Evolutionary conservation across 2,113 vertebrate species (phyloP).

Genomic region (Aphyosemion australe): DNA sequence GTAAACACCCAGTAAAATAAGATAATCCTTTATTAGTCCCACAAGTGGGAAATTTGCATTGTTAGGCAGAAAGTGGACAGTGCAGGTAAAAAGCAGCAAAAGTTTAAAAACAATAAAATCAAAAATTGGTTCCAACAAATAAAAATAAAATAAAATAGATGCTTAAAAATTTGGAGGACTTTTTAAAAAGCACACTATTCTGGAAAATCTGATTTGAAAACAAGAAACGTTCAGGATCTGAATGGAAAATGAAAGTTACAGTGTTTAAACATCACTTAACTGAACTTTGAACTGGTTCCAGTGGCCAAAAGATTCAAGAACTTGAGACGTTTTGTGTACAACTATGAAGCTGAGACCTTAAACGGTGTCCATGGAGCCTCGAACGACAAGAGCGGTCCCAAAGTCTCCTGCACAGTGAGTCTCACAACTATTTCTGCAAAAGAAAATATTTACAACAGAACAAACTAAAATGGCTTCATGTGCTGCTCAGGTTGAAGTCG

Average conservation of each 20-base stretch:
- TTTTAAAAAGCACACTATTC: background rate
- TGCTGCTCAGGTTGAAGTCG: conserved; percentile 84
- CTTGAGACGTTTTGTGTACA: conserved; percentile 84
- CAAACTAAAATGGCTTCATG: conserved; percentile 13
- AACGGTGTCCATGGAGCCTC: conserved; percentile 81
- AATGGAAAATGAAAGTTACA: background rate
- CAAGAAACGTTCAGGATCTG: background rate
- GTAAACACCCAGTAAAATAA: too few relatives aligned
- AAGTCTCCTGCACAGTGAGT: conserved; percentile 85
- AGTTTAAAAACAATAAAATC: too few relatives aligned
- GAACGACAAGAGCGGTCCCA: conserved; percentile 81
- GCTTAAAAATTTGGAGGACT: too few relatives aligned
- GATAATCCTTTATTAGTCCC: too few relatives aligned
- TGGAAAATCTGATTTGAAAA: background rate
- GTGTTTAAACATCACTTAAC: background rate
- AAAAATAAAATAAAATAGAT: too few relatives aligned
- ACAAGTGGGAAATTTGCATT: too few relatives aligned
- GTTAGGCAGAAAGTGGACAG: too few relatives aligned
- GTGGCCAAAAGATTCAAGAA: conserved; percentile 86
- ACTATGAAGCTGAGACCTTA: conserved; percentile 85
- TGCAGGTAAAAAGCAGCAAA: too few relatives aligned
- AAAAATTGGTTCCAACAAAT: too few relatives aligned
- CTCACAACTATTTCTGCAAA: background rate
- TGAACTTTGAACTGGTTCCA: conserved; percentile 56
- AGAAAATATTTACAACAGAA: background rate